phyloP scores from a whole-genome alignment of 2,797 vertebrate genomes.

The Momotus momota region DNA sequence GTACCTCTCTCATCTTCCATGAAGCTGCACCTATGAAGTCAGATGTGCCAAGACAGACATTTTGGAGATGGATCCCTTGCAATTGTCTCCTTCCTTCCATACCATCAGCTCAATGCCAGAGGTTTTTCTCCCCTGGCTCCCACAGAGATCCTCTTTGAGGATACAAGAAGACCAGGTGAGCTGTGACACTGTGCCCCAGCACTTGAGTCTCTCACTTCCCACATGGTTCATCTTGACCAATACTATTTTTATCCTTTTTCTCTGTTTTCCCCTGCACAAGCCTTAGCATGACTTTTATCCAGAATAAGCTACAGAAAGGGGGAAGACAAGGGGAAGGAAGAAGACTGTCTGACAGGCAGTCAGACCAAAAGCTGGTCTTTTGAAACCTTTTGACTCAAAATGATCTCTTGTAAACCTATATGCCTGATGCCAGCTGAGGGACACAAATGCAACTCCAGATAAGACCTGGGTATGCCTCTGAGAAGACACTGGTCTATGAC shows the following conservation, averaged over 20 bases:
- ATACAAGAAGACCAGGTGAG: background rate
- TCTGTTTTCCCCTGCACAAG: background rate
- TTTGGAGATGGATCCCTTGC: background rate
- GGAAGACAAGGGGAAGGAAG: background rate
- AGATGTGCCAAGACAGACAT: fast-evolving
- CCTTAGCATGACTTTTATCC: background rate
- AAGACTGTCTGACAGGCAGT: background rate
- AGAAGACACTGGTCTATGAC: background rate
- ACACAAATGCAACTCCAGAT: background rate
- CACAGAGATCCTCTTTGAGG: background rate
- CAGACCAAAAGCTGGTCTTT: background rate
- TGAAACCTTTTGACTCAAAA: background rate
- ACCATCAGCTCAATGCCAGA: background rate
- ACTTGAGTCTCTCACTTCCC: background rate
- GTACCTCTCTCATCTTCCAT: background rate
- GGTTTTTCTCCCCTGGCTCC: fast-evolving
- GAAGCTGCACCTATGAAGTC: background rate
- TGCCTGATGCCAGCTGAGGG: background rate
- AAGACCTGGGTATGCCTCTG: background rate
- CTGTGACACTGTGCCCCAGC: fast-evolving
- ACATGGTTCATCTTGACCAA: fast-evolving
- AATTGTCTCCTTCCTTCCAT: background rate
- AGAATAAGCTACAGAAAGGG: background rate
- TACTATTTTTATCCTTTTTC: background rate
- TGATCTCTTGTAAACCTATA: background rate